These are phyloP conservation scores for Stichodactyla mertensii DNA, from an alignment of 64 coral and sea anemone species.

Conservation along the genomic window DNA sequence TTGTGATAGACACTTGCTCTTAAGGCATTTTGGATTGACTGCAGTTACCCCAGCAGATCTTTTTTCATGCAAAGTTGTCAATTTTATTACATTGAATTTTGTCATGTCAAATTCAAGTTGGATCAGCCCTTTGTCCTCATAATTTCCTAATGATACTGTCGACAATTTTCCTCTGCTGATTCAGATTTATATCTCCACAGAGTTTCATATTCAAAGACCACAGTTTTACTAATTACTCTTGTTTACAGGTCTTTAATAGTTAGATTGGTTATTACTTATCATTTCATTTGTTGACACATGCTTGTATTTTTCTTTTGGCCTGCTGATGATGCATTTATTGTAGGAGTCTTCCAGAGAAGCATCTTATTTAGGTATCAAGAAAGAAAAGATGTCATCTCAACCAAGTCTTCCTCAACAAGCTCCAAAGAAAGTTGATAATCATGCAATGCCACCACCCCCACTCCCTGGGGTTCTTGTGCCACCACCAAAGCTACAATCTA, in stretches of 20 bases:
- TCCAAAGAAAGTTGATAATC: slow-evolving; percentile 8
- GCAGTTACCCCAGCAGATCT: no score
- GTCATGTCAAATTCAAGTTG: no score
- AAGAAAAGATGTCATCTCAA: background rate
- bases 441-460: slow-evolving; percentile 1
- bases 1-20: background rate
- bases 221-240: background rate
- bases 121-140: no score
- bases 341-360: slow-evolving; percentile 44
- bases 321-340: slow-evolving; percentile 67
- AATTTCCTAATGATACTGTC: background rate
- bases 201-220: background rate
- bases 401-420: background rate
- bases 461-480: background rate
- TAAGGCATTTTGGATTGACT: background rate
- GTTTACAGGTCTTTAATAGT: background rate
- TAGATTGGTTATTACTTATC: background rate
- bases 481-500: slow-evolving; percentile 6
- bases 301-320: slow-evolving; percentile 46
- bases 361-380: slow-evolving; percentile 6
- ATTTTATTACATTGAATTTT: no score
- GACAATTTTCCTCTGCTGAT: background rate
- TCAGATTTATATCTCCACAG: slow-evolving; percentile 1
- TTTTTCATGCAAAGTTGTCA: no score
- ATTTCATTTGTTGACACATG: slow-evolving; percentile 32